phyloP scores from a whole-genome alignment of 2,113 vertebrate species.

The Saccopteryx bilineata region DNA sequence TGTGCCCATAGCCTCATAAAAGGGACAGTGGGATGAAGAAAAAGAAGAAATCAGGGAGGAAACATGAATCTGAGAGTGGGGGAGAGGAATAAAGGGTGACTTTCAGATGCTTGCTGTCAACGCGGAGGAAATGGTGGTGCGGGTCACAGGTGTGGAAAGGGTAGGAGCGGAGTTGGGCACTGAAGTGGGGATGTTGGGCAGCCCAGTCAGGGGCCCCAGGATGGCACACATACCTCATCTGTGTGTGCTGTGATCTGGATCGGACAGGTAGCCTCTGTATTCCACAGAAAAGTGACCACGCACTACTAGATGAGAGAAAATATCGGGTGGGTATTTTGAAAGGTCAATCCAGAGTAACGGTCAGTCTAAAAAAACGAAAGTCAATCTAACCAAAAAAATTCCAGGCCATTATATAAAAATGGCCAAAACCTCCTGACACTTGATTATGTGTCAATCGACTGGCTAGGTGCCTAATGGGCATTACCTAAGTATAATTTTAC shows the following conservation, averaged over 20 bases:
- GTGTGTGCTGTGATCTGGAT: slow-evolving; percentile 87
- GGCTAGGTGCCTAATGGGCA: rapidly evolving
- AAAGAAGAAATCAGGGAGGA: rapidly evolving
- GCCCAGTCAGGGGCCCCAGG: rapidly evolving
- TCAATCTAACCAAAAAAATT: rapidly evolving
- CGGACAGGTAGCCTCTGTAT: slow-evolving; percentile 95
- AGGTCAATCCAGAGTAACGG: slow-evolving; percentile 64
- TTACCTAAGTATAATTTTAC: rapidly evolving
- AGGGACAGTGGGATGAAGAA: too few species aligned
- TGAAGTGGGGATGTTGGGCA: rapidly evolving
- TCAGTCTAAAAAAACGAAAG: rapidly evolving
- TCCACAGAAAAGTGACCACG: slow-evolving; percentile 93
- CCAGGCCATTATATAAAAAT: rapidly evolving
- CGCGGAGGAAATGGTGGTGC: rapidly evolving
- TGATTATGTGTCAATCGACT: rapidly evolving
- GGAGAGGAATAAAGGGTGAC: too few species aligned
- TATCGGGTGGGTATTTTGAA: slow-evolving; percentile 90
- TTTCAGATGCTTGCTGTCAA: not conserved
- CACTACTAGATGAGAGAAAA: slow-evolving; percentile 94
- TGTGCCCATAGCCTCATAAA: rapidly evolving
- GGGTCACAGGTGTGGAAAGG: not conserved
- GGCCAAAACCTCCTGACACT: rapidly evolving
- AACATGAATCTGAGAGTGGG: rapidly evolving
- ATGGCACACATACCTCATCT: slow-evolving; percentile 87
- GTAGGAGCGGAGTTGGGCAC: rapidly evolving